Percentiles rank a stretch among this genome's conserved stretches.
Conservation (phyloP, 1,140 invertebrate species). For the Probaryconus sp. region DNA sequence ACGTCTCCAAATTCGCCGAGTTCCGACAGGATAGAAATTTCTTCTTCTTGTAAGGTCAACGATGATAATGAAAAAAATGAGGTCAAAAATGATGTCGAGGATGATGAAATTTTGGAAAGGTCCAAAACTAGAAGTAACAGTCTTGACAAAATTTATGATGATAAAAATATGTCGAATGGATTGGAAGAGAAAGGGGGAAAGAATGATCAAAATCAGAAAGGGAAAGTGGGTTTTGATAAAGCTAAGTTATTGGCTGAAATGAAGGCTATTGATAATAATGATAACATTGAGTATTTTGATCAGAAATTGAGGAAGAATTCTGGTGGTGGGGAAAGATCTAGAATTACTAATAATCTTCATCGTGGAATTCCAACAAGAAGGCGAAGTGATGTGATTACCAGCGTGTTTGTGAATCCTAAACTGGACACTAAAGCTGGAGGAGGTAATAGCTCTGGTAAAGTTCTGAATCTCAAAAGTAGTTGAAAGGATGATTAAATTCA, state of each 20-base stretch:
- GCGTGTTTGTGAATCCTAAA: slow-evolving; percentile 68
- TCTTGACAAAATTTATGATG: slow-evolving; percentile 9
- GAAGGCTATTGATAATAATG: slow-evolving; percentile 82
- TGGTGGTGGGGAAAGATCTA: slow-evolving; percentile 51
- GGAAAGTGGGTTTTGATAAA: slow-evolving; percentile 76
- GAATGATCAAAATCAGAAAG: slow-evolving; percentile 17
- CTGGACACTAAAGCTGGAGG: slow-evolving; percentile 21
- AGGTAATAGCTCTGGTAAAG: slow-evolving; percentile 23
- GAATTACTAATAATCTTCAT: slow-evolving; percentile 75
- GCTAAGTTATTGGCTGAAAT: slow-evolving; percentile 81
- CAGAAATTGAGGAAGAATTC: slow-evolving; percentile 59
- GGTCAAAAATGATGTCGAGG: background rate
- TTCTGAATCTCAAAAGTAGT: too few species aligned
- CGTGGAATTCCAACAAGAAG: slow-evolving; percentile 70
- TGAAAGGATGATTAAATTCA: too few species aligned
- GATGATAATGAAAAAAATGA: background rate
- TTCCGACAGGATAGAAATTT: slow-evolving; percentile 1
- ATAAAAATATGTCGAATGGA: slow-evolving; percentile 1
- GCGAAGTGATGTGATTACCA: slow-evolving; percentile 73
- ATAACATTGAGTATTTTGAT: slow-evolving; percentile 76
- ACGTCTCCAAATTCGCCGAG: slow-evolving; percentile 2
- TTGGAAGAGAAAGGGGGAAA: background rate
- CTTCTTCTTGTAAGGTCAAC: background rate
- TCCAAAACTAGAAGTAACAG: slow-evolving; percentile 17
- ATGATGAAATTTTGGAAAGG: background rate